Evolutionary conservation across 2,113 vertebrate species (phyloP).

Genomic region (Archocentrus centrarchus): DNA sequence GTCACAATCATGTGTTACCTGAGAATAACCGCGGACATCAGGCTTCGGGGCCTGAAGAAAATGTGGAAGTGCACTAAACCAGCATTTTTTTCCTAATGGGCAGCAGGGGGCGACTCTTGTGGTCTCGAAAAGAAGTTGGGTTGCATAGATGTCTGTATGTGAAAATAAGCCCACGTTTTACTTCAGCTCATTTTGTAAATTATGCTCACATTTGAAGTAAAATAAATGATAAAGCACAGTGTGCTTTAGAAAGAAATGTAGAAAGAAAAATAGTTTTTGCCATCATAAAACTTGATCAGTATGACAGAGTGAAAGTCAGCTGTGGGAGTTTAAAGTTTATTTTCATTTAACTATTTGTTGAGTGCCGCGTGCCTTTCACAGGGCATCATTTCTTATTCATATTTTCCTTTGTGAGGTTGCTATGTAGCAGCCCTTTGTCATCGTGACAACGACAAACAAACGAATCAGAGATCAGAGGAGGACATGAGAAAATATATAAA

Average conservation of each 20-base stretch:
- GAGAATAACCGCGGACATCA: too few relatives aligned
- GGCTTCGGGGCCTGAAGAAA: too few relatives aligned
- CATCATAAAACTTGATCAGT: background rate
- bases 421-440: conserved; percentile 71
- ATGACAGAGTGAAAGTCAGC: background rate
- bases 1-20: too few relatives aligned
- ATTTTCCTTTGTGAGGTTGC: conserved; percentile 74
- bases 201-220: background rate
- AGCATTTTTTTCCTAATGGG: too few relatives aligned
- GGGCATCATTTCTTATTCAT: conserved; percentile 20
- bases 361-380: background rate
- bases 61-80: too few relatives aligned
- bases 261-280: too few relatives aligned
- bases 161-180: too few relatives aligned
- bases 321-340: background rate
- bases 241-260: too few relatives aligned
- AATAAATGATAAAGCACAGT: background rate
- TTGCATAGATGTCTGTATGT: too few relatives aligned
- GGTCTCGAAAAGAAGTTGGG: too few relatives aligned
- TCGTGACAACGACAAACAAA: conserved; percentile 56
- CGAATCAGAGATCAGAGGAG: conserved; percentile 62
- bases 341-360: background rate
- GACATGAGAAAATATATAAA: conserved; percentile 84
- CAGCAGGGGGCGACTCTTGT: too few relatives aligned
- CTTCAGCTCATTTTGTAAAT: too few relatives aligned